Percentiles rank a stretch among this genome's conserved stretches.
These are phyloP conservation scores for Pheosia gnoma DNA, from an alignment of 2,888 invertebrate genomes.

Conservation along the genomic window DNA sequence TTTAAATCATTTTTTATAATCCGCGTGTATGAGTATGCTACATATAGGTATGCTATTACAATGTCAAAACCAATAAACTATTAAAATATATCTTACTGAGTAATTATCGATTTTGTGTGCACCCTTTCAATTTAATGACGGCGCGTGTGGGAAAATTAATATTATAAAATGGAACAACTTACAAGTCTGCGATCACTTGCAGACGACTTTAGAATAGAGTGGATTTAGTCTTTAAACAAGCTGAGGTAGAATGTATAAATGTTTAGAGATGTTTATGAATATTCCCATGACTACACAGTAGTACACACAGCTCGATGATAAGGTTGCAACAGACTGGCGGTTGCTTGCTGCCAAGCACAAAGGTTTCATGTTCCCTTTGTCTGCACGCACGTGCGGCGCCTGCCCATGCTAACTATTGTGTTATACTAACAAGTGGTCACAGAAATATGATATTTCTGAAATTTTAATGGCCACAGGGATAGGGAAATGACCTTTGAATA, in stretches of 20 bases:
- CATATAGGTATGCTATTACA: no score
- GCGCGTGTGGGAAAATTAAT: no score
- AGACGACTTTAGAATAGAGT: no score
- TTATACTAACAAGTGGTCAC: not conserved
- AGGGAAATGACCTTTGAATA: not conserved
- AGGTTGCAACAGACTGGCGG: constrained; percentile 21
- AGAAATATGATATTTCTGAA: constrained; percentile 5
- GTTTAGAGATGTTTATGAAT: not conserved
- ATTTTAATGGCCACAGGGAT: not conserved
- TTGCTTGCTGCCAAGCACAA: constrained; percentile 18
- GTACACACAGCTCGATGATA: constrained; percentile 15
- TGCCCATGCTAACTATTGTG: not conserved
- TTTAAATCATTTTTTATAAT: no score
- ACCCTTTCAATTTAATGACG: no score
- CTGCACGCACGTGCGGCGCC: constrained; percentile 51
- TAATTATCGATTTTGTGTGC: no score
- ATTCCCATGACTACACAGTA: not conserved
- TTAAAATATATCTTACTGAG: no score
- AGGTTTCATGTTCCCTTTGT: constrained; percentile 58
- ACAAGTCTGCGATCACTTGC: no score
- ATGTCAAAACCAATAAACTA: no score
- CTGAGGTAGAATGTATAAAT: not conserved
- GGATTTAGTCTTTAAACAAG: no score
- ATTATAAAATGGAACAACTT: no score
- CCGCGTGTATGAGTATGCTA: no score